Evolutionary conservation across 2,888 invertebrate genomes (phyloP), one percentile per base, ranked within the genome.

Genomic region (Dione juno): DNA sequence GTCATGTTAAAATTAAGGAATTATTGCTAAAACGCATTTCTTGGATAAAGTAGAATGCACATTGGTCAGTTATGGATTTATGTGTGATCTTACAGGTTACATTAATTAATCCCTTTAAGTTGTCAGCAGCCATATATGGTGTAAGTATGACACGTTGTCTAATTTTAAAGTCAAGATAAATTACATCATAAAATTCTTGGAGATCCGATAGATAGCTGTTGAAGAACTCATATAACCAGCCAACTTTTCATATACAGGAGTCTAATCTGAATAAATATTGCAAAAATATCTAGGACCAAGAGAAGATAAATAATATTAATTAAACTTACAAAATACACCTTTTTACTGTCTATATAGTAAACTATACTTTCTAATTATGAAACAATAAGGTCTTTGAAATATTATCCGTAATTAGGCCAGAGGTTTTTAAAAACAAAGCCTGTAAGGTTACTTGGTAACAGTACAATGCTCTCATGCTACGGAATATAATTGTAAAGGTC

Each of bases 401-500:
- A 58, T 10, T 54, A 28, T 35, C 19, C 6, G 41, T 58, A 66
- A 71, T 73, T 45, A 52, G 68, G 71, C 28, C 68, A 63, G 58
- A 57, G 54, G 45, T 61, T 71, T 68, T 66, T 48, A 67, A 69
- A 74, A 74, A 64, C 66, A 72, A 71, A 63, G 71, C 54, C 52
- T 66, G 43, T 61, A 69, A 69, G 48, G 54, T 53, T 70, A 53
- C 53, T 40, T 45, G 48, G 53, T 45, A 71, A 61, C 71, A 73
- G 71, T 74, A 71, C 70, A 74, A 73, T 73, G 71, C 71, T 71
- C 61, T 75, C 65, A 73, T 28, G 28, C 5, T 28, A 66, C 71
- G 74, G 71, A 66, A 71, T 68, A 74, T 75, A 76, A 78, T 76
- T 75, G 75, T 70, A 74, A 78, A 79, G 85, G 83, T 87, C 87